Evolutionary conservation across 1,140 invertebrate species (phyloP).

Genomic region (Trichonephila clavata): DNA sequence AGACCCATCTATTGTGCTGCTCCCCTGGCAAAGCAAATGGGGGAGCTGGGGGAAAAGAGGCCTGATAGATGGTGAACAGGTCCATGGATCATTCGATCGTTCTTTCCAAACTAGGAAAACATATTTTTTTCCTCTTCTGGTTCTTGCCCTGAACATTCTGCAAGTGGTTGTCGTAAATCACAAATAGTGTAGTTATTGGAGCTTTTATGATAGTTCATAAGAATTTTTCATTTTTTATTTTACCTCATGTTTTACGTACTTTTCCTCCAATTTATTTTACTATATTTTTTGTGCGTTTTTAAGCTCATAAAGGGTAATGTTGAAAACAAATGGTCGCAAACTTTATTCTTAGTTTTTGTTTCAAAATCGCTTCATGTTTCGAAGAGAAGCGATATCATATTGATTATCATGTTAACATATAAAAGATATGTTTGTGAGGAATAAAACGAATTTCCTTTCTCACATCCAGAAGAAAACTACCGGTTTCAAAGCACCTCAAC

Average conservation of each 20-base stretch:
- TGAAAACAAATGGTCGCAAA: slow-evolving; percentile 38
- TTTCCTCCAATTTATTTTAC: slow-evolving; percentile 22
- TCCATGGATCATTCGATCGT: slow-evolving; percentile 75
- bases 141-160: slow-evolving; percentile 64
- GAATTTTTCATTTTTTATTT: slow-evolving; percentile 60
- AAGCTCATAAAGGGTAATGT: not conserved
- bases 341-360: not conserved
- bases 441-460: not conserved
- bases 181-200: slow-evolving; percentile 76
- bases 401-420: slow-evolving; percentile 25
- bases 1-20: slow-evolving; percentile 67
- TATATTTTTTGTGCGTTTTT: slow-evolving; percentile 27
- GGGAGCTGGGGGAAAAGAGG: slow-evolving; percentile 5
- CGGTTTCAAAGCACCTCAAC: not conserved
- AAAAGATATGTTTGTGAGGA: not conserved
- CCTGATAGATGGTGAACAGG: slow-evolving; percentile 75
- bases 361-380: slow-evolving; percentile 18
- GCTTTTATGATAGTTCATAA: slow-evolving; percentile 75
- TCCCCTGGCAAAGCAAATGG: slow-evolving; percentile 72
- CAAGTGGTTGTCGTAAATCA: slow-evolving; percentile 75
- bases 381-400: not conserved
- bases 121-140: slow-evolving; percentile 50
- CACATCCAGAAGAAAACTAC: not conserved
- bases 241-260: slow-evolving; percentile 56
- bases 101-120: slow-evolving; percentile 69